Evolutionary conservation across 2,888 invertebrate genomes (phyloP), one percentile per base, ranked within the genome.

Genomic region (Seira ritae): DNA sequence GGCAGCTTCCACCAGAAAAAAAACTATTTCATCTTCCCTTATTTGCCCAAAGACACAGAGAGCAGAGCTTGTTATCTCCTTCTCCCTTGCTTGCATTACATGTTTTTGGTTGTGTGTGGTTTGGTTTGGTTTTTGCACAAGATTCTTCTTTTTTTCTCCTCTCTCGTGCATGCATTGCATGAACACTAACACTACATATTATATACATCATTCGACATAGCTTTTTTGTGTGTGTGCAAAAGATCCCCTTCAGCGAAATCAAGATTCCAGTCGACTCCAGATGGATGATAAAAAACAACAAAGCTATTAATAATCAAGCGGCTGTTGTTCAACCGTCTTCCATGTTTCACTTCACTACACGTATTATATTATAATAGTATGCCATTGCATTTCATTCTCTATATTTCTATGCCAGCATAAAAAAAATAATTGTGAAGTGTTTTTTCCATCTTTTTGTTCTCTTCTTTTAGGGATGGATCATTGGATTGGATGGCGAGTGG

Each of bases 261-360:
- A 46, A 46, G 72, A 79, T 55, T 79, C 79, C 79, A 79, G 79
- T 66, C 24, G 55, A 79, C 50, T 79, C 72, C 79, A 79, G 79
- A 72, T 71, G 78, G 79, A 46, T 70, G 17, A 37, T 15, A 60
- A 31, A 62, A 55, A 77, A 69, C 42, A 42, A 42, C 42, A 42
- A 42, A 42, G 42, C 42, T 42, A 42, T 42, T 42, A 69, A 62
- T 4, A 69, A 42, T 31, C 6, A 42, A 42, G 12, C 42, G 42
- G 12, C 42, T 42, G 42, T 42, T 42, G 42, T 42, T 42, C 12
- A 42, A 42, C 42, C 6, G 42, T 42, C 42, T 42, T 12, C 12
- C 42, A 12, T 42, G 42, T 42, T 42, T 42, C 6, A 42, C 6
- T 42, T 42, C 12, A 12, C 6, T 42, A 42, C 42, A 12, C 6